These are phyloP conservation scores for Scomber japonicus DNA, from an alignment of 2,113 vertebrate genomes.

Conservation along the genomic window DNA sequence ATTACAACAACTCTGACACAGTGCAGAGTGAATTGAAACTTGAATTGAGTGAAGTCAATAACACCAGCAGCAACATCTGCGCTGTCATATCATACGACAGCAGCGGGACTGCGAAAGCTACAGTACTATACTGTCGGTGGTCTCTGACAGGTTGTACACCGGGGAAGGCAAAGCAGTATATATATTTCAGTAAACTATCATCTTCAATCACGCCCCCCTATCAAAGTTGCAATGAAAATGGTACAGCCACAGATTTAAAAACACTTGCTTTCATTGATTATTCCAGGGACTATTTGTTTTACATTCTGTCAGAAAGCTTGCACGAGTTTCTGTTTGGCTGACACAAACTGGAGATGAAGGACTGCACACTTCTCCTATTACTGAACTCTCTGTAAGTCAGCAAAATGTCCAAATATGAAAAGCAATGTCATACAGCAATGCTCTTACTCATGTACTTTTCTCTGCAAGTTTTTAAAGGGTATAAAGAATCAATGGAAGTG, in stretches of 20 bases:
- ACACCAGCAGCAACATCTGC: conserved; percentile 16
- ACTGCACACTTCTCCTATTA: neutral
- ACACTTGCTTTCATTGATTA: conserved; percentile 2
- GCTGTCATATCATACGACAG: neutral
- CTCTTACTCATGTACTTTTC: neutral
- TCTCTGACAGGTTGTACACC: neutral
- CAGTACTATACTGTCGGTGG: conserved; percentile 1
- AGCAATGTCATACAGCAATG: no score
- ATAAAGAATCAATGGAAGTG: neutral
- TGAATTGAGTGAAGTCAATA: neutral
- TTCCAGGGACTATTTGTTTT: neutral
- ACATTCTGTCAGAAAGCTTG: neutral
- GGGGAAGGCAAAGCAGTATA: neutral
- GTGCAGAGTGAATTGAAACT: conserved; percentile 5
- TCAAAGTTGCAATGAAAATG: conserved; percentile 2
- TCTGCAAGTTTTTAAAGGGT: neutral
- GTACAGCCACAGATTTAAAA: neutral
- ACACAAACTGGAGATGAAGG: neutral
- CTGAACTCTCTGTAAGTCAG: neutral
- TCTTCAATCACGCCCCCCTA: neutral
- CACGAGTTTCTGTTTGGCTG: no score
- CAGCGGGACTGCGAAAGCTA: neutral
- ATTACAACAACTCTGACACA: conserved; percentile 61
- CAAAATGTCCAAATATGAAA: neutral
- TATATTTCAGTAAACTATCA: neutral